Evolutionary conservation across 2,113 vertebrate genomes (phyloP), one percentile per base, ranked within the genome.

Genomic region (Carettochelys insculpta): DNA sequence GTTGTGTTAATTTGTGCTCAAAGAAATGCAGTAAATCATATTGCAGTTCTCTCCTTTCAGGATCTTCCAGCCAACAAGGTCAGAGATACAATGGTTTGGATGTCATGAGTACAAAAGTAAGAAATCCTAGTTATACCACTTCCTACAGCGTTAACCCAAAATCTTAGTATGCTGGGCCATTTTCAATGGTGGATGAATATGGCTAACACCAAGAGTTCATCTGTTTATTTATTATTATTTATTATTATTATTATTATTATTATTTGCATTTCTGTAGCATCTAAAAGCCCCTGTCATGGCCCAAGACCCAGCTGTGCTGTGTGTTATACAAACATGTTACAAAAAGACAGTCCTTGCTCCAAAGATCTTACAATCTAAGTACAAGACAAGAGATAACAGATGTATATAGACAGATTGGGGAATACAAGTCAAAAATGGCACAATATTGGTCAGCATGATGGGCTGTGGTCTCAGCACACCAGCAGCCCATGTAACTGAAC

Each of bases 21-120:
- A 65, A 51, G 17, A 65, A 48, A 41, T 1, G 0, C 38, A 41
- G 10, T 38, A 71, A 71, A 0, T 14, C 54, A 1, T 56, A 29
- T 71, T 71, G 65, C 41, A 2, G 34, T 79, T 87, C 4, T 77
- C 65, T 87, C 41, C 50, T 12, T 54, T 92, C 41, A 78, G 51
- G 5, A 2, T 61, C 91, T 90, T 20, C 27, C 13, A 1, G 51
- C 19, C 41, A 83, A 56, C 9, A 73, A 54, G 3, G 82, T 77
- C 89, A 82, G 56, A 2, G 2, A 13, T 31, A 65, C n/a, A 27
- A 11, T 73, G 45, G 75, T 87, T 87, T 65, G 85, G 4, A 47
- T 25, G 24, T 43, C 75, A 41, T n/a, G 24, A 86, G 19, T 45
- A 5, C 43, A 52, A 71, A 45, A 83, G 86, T 86, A 34, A 54